phyloP scores from a whole-genome alignment of 2,113 vertebrate species.

The Melanotaenia duboulayi region DNA sequence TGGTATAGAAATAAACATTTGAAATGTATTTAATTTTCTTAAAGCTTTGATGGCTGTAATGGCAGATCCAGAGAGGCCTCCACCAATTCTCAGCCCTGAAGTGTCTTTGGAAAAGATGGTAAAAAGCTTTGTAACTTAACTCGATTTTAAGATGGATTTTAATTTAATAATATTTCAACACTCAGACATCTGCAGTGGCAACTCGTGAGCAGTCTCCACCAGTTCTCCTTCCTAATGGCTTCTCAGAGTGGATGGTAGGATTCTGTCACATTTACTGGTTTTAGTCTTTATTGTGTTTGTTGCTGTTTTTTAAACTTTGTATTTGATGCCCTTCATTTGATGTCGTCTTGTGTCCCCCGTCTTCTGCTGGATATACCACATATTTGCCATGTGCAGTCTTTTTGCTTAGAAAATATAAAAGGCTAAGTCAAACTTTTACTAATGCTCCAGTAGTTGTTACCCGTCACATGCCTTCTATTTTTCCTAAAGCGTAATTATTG shows the following conservation, averaged over 20 bases:
- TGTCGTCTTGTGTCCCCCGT: no score
- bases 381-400: no score
- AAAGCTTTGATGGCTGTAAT: conserved; percentile 39
- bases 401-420: no score
- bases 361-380: no score
- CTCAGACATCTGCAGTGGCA: neutral
- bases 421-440: no score
- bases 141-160: neutral
- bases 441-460: no score
- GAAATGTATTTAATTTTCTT: neutral
- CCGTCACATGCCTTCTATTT: no score
- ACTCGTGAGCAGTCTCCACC: neutral
- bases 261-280: neutral
- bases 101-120: conserved; percentile 8
- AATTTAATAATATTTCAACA: neutral
- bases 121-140: neutral
- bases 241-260: conserved; percentile 9
- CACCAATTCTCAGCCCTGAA: neutral
- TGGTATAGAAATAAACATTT: no score
- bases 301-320: no score
- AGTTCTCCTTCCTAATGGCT: neutral
- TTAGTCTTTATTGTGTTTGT: no score
- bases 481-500: no score
- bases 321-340: no score
- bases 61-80: neutral